Evolutionary conservation across 2,113 vertebrate species (phyloP).

Genomic region (Oryzias javanicus): DNA sequence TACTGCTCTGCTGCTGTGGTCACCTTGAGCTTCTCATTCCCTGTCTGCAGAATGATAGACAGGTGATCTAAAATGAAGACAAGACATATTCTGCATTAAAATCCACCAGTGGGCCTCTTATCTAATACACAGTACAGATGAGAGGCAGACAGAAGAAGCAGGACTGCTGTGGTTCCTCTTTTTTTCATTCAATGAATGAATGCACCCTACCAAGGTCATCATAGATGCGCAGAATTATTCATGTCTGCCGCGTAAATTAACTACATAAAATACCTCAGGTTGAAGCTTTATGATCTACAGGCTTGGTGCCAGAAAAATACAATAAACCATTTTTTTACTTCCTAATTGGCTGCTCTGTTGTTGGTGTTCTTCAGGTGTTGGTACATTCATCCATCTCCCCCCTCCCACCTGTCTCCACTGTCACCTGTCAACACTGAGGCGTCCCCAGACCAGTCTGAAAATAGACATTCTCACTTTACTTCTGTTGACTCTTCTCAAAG

Average conservation of each 20-base stretch:
- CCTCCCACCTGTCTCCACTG: too few relatives aligned
- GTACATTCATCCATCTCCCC: too few relatives aligned
- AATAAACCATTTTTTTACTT: too few relatives aligned
- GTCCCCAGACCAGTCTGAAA: too few relatives aligned
- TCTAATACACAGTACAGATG: slow-evolving; percentile 10
- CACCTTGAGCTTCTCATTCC: slow-evolving; percentile 28
- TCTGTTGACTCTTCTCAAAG: too few relatives aligned
- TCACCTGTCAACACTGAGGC: too few relatives aligned
- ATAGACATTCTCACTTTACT: too few relatives aligned
- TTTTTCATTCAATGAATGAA: slow-evolving; percentile 46
- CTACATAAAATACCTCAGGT: slow-evolving; percentile 11
- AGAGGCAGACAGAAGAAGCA: background rate
- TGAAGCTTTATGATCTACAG: background rate
- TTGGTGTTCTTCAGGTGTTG: too few relatives aligned
- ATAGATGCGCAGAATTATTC: slow-evolving; percentile 48
- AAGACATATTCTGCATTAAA: slow-evolving; percentile 11
- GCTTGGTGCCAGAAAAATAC: background rate
- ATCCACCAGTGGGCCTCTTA: background rate
- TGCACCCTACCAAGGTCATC: slow-evolving; percentile 45
- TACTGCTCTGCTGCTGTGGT: slow-evolving; percentile 12
- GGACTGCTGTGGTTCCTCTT: slow-evolving; percentile 17
- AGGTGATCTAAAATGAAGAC: slow-evolving; percentile 10
- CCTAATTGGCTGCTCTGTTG: too few relatives aligned
- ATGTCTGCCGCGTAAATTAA: slow-evolving; percentile 45
- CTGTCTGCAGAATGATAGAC: slow-evolving; percentile 10